Evolutionary conservation across 2,113 vertebrate genomes (phyloP).

Genomic region (Poeciliopsis occidentalis): DNA sequence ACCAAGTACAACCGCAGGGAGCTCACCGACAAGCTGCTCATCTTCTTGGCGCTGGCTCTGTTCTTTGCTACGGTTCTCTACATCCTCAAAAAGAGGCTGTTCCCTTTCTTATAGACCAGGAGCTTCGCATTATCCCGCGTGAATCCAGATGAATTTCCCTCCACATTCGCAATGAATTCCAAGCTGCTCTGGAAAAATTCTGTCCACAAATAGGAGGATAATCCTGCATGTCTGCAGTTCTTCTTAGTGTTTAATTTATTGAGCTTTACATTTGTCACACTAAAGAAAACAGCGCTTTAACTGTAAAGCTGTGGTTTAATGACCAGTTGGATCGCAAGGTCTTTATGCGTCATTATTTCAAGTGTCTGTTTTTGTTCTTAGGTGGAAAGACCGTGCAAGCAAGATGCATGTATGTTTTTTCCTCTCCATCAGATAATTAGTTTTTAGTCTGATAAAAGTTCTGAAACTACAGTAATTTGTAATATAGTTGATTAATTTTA

Average conservation of each 20-base stretch:
- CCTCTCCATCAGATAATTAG: neutral
- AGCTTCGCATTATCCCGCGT: constrained; percentile 5
- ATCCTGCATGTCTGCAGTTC: neutral
- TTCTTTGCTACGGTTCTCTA: constrained; percentile 96
- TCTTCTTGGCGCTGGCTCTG: constrained; percentile 93
- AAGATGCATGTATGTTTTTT: neutral
- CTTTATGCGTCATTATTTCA: neutral
- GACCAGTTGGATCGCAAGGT: no score
- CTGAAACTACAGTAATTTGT: neutral
- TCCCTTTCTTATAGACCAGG: constrained; percentile 86
- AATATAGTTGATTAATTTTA: constrained; percentile 1
- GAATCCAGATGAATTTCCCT: no score
- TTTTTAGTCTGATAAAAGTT: neutral
- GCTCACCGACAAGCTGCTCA: constrained; percentile 95
- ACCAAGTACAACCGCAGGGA: constrained; percentile 97
- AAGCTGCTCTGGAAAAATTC: neutral
- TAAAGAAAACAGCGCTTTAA: neutral
- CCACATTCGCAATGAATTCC: neutral
- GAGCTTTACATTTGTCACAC: neutral
- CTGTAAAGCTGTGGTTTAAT: neutral
- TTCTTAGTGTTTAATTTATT: constrained; percentile 14
- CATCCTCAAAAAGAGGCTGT: constrained; percentile 96
- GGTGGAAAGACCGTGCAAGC: no score
- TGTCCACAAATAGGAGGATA: neutral
- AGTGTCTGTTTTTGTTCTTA: neutral